These are phyloP conservation scores for Dynastes grantii DNA, from an alignment of 2,888 invertebrate genomes.

Conservation along the genomic window DNA sequence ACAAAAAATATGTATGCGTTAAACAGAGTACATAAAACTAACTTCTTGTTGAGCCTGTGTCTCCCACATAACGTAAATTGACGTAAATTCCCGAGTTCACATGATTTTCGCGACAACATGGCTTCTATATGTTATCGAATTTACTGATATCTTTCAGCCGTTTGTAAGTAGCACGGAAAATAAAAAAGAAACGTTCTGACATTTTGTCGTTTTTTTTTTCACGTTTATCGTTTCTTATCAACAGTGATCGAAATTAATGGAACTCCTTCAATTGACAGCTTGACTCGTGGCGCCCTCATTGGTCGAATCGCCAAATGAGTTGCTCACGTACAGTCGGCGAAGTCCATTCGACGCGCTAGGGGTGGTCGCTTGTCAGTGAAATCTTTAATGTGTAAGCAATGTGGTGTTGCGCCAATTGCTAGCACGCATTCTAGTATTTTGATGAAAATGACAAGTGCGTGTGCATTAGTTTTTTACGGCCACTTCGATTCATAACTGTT, in stretches of 20 bases:
- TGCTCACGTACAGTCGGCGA: slow-evolving; percentile 43
- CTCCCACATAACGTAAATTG: slow-evolving; percentile 23
- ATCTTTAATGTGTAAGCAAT: slow-evolving; percentile 69
- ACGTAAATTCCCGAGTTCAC: slow-evolving; percentile 58
- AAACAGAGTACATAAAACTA: too few relatives aligned
- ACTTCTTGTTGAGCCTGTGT: not conserved
- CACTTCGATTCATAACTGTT: slow-evolving; percentile 9
- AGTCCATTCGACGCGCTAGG: slow-evolving; percentile 59
- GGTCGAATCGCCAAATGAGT: slow-evolving; percentile 62
- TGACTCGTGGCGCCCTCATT: slow-evolving; percentile 68
- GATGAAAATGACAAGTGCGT: slow-evolving; percentile 63
- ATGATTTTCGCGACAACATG: slow-evolving; percentile 58
- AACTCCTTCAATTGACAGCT: slow-evolving; percentile 43
- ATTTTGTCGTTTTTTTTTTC: not conserved
- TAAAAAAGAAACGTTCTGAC: too few relatives aligned
- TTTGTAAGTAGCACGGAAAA: too few relatives aligned
- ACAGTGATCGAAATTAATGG: not conserved
- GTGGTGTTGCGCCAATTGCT: slow-evolving; percentile 60
- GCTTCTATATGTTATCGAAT: slow-evolving; percentile 57
- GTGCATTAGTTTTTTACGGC: slow-evolving; percentile 50
- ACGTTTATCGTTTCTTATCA: not conserved
- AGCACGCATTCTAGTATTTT: slow-evolving; percentile 59
- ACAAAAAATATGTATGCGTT: too few relatives aligned
- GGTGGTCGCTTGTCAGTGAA: slow-evolving; percentile 70
- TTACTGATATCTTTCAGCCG: not conserved